Percentiles rank a stretch among this genome's conserved stretches.
phyloP scores from a whole-genome alignment of 2,888 invertebrate genomes.

The Callyntrura sp. region DNA sequence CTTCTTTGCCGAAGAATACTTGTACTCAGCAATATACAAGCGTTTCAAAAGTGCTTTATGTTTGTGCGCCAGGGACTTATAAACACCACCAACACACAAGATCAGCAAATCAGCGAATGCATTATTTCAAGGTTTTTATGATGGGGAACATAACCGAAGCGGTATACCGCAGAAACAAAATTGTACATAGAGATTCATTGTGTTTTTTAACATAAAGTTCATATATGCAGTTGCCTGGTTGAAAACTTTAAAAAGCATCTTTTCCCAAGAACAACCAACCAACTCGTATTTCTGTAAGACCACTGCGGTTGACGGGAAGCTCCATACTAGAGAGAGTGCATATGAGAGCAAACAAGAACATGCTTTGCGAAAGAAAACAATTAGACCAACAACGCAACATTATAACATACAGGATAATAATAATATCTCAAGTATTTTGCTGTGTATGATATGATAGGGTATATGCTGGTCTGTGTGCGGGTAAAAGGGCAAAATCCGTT shows the following conservation, averaged over 20 bases:
- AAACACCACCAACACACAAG: not conserved
- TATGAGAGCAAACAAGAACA: constrained; percentile 37
- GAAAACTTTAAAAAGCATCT: constrained; percentile 13
- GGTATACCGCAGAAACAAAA: constrained; percentile 44
- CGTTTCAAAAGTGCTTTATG: not conserved
- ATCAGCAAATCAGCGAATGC: constrained; percentile 18
- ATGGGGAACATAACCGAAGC: constrained; percentile 38
- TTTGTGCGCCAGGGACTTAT: not conserved
- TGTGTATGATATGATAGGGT: constrained; percentile 15
- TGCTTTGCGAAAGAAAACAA: constrained; percentile 58
- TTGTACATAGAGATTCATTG: constrained; percentile 27
- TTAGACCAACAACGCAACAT: constrained; percentile 41
- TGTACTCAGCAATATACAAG: too few species aligned
- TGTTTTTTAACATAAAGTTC: not conserved
- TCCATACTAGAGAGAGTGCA: constrained; percentile 14
- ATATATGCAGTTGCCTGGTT: not conserved
- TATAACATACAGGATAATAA: constrained; percentile 6
- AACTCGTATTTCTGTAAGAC: not conserved
- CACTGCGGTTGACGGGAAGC: constrained; percentile 33
- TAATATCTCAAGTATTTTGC: constrained; percentile 9
- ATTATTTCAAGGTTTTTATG: constrained; percentile 35
- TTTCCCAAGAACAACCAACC: not conserved
- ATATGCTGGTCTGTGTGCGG: constrained; percentile 17
- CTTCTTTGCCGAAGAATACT: not conserved
- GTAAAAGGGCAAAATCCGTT: constrained; percentile 67